A percentile compares a stretch with the other conserved stretches of the same genome.
phyloP scores from a whole-genome alignment of 2,113 vertebrate genomes.

The Propithecus coquereli region DNA sequence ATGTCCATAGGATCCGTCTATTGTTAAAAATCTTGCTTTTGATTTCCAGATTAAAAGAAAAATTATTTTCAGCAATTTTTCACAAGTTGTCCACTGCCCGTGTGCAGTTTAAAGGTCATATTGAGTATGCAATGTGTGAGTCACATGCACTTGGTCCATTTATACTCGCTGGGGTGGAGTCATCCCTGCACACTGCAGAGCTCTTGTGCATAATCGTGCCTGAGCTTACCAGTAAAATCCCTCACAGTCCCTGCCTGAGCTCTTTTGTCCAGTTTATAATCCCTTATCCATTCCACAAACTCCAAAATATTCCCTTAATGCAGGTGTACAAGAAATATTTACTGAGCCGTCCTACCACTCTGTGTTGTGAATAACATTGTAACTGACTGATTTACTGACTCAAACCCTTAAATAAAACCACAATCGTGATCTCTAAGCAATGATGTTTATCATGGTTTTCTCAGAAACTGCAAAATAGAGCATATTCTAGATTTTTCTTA shows the following conservation, averaged over 20 bases:
- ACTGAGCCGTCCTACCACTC: neutral
- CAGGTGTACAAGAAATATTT: neutral
- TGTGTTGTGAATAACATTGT: neutral
- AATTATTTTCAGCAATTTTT: neutral
- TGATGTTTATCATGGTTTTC: neutral
- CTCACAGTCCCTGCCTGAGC: neutral
- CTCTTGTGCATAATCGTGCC: neutral
- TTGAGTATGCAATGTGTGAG: neutral
- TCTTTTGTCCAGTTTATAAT: neutral
- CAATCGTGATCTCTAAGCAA: neutral
- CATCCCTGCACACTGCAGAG: neutral
- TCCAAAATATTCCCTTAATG: neutral
- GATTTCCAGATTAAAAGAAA: neutral
- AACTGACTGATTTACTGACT: neutral
- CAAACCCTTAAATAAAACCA: neutral
- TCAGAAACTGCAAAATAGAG: neutral
- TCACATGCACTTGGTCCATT: no score
- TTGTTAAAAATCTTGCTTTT: neutral
- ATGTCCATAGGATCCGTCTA: neutral
- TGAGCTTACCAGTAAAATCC: neutral
- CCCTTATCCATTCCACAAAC: neutral
- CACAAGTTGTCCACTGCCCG: neutral
- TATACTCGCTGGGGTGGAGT: neutral
- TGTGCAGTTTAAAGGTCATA: neutral
- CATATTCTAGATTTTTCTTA: neutral